Evolutionary conservation across 2,888 invertebrate species (phyloP).

Genomic region (Cinara cedri): DNA sequence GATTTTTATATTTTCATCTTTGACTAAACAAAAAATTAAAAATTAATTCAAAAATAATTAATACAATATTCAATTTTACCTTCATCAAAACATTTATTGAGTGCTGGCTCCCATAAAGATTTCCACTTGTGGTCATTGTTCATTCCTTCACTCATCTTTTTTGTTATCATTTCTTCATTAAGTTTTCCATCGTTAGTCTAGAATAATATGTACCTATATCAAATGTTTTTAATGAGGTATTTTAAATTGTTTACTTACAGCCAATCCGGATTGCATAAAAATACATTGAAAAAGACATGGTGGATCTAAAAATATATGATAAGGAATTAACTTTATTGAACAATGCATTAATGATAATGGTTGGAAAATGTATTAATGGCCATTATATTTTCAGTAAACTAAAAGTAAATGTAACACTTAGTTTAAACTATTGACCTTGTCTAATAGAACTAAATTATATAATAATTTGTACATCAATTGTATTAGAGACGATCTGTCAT

Average conservation of each 20-base stretch:
- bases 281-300: slow-evolving; percentile 60
- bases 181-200: slow-evolving; percentile 53
- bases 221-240: too few relatives aligned
- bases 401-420: too few relatives aligned
- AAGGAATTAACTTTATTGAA: too few relatives aligned
- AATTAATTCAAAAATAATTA: neutral
- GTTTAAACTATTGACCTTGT: too few relatives aligned
- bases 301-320: neutral
- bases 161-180: slow-evolving; percentile 47
- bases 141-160: slow-evolving; percentile 54
- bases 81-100: slow-evolving; percentile 57
- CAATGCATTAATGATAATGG: too few relatives aligned
- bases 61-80: slow-evolving; percentile 42
- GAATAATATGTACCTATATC: neutral
- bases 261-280: slow-evolving; percentile 59
- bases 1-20: slow-evolving; percentile 19
- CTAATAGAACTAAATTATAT: too few relatives aligned
- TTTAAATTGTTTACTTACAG: slow-evolving; percentile 57
- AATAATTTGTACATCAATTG: too few relatives aligned
- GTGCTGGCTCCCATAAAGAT: slow-evolving; percentile 31
- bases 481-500: too few relatives aligned
- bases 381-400: too few relatives aligned
- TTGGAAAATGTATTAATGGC: too few relatives aligned
- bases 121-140: slow-evolving; percentile 56
- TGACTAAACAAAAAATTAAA: neutral